These are phyloP conservation scores for Heterotilapia buettikoferi DNA, from an alignment of 2,113 vertebrate species.

Conservation along the genomic window DNA sequence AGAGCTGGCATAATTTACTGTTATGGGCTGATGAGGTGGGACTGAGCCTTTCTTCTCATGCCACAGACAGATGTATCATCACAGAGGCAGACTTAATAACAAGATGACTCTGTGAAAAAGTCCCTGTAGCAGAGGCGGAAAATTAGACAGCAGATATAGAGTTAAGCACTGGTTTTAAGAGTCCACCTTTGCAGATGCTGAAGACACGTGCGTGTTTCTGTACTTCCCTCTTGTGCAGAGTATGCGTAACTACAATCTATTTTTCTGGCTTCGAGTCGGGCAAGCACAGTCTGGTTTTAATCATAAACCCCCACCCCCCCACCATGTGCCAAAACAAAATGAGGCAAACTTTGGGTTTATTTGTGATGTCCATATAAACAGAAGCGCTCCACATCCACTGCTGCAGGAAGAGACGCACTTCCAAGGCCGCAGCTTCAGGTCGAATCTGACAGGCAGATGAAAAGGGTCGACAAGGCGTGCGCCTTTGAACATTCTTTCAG, in stretches of 20 bases:
- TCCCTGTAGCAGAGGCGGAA: neutral
- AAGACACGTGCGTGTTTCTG: slow-evolving; percentile 13
- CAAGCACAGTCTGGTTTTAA: slow-evolving; percentile 73
- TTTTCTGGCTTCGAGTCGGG: slow-evolving; percentile 56
- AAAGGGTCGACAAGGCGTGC: neutral
- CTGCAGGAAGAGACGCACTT: neutral
- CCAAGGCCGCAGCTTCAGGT: neutral
- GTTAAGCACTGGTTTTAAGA: neutral
- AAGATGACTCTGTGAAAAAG: slow-evolving; percentile 15
- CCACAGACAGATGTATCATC: slow-evolving; percentile 15
- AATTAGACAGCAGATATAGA: neutral
- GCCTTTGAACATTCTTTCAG: neutral
- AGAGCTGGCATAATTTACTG: slow-evolving; percentile 19
- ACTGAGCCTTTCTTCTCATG: neutral
- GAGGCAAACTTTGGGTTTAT: slow-evolving; percentile 58
- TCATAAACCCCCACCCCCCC: slow-evolving; percentile 62
- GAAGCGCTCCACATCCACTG: neutral
- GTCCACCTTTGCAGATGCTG: slow-evolving; percentile 19
- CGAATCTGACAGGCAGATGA: neutral
- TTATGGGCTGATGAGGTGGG: neutral
- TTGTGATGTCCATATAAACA: slow-evolving; percentile 60
- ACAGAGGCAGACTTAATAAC: slow-evolving; percentile 14
- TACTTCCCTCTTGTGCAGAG: slow-evolving; percentile 69
- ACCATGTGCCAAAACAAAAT: slow-evolving; percentile 47
- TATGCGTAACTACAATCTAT: slow-evolving; percentile 66